These are phyloP conservation scores for Orbicella faveolata DNA, from an alignment of 64 coral and sea anemone species.

Conservation along the genomic window DNA sequence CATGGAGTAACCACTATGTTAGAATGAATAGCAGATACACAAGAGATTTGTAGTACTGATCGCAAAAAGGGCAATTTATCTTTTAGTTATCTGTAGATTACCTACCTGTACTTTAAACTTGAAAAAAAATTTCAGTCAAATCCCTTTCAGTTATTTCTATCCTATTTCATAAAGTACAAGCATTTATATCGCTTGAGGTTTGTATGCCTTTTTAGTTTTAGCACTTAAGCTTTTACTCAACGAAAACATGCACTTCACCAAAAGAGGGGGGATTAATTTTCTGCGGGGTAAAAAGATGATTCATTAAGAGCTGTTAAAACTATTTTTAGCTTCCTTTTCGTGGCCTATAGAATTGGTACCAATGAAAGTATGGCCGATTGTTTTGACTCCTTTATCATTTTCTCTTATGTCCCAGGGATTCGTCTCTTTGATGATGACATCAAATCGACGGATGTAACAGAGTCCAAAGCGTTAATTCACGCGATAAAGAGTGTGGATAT, in stretches of 20 bases:
- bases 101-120: no score
- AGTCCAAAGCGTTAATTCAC: conserved; percentile 17
- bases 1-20: neutral
- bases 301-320: no score
- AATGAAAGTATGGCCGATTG: neutral
- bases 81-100: no score
- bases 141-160: no score
- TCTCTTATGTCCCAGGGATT: neutral
- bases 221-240: no score
- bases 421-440: conserved; percentile 27
- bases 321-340: neutral
- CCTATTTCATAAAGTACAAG: no score
- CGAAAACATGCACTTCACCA: no score
- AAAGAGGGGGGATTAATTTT: no score
- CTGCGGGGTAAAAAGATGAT: no score
- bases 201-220: no score
- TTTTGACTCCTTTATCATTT: neutral
- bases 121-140: no score
- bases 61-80: neutral
- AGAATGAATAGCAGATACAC: neutral
- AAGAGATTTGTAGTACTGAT: neutral
- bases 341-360: neutral
- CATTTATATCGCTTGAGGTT: no score
- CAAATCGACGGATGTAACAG: conserved; percentile 37
- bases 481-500: conserved; percentile 12